Percentiles rank a stretch among this genome's conserved stretches.
Evolutionary conservation across 2,113 vertebrate species (phyloP).

Genomic region (Cyprinodon tularosa): DNA sequence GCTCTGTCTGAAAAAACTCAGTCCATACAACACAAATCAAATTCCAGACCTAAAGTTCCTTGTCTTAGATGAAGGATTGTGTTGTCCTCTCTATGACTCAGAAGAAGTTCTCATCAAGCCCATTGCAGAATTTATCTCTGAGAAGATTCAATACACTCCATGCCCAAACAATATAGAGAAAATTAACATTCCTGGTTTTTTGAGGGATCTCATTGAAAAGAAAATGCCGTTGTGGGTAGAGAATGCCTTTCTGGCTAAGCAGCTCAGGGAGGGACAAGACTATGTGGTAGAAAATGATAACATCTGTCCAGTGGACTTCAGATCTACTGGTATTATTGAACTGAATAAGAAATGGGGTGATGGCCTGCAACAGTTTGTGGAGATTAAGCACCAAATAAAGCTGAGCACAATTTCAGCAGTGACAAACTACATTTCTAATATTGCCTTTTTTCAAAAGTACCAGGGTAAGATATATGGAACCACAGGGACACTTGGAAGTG

Average conservation of each 20-base stretch:
- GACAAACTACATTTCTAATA: conserved; percentile 31
- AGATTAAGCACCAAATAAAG: conserved; percentile 46
- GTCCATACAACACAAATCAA: conserved; percentile 6
- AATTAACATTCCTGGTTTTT: conserved; percentile 36
- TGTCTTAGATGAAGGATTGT: conserved; percentile 34
- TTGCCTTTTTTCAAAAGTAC: conserved; percentile 33
- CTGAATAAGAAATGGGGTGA: conserved; percentile 46
- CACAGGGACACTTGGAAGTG: conserved; percentile 35
- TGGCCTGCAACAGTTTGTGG: conserved; percentile 44
- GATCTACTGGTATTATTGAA: conserved; percentile 38
- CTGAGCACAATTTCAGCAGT: conserved; percentile 39
- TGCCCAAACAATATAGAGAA: not conserved
- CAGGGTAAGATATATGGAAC: conserved; percentile 36
- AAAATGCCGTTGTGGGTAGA: conserved; percentile 30
- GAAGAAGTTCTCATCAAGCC: conserved; percentile 20
- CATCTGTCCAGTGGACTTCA: conserved; percentile 44
- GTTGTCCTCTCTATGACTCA: conserved; percentile 28
- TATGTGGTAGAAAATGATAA: conserved; percentile 30
- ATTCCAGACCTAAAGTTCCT: conserved; percentile 33
- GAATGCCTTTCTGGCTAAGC: conserved; percentile 36
- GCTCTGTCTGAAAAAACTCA: conserved; percentile 29
- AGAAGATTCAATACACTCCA: conserved; percentile 35
- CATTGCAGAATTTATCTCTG: conserved; percentile 17
- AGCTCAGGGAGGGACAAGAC: conserved; percentile 19
- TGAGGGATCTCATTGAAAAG: conserved; percentile 14